These are phyloP conservation scores for Polia nebulosa DNA, from an alignment of 2,888 invertebrate genomes.

Conservation along the genomic window DNA sequence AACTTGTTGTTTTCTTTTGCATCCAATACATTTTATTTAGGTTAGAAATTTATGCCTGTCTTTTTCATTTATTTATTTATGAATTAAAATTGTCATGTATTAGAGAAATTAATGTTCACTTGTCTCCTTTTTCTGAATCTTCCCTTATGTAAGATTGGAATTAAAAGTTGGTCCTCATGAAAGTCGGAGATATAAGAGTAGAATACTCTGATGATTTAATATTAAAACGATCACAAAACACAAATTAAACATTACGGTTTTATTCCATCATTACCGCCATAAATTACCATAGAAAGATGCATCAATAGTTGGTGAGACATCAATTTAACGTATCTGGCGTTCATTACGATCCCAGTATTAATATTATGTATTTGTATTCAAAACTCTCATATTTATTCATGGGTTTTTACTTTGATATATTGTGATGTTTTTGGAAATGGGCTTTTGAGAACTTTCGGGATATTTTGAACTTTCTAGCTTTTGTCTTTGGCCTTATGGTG, in stretches of 20 bases:
- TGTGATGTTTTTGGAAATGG: constrained; percentile 40
- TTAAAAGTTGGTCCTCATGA: too few species aligned
- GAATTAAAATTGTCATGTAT: too few species aligned
- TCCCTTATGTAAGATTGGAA: too few species aligned
- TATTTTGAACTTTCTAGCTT: constrained; percentile 30
- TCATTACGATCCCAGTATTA: constrained; percentile 48
- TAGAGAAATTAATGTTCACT: too few species aligned
- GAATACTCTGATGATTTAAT: too few species aligned
- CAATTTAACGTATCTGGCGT: constrained; percentile 39
- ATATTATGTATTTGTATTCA: constrained; percentile 47
- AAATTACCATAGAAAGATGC: constrained; percentile 46
- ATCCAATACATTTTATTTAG: too few species aligned
- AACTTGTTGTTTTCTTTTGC: too few species aligned
- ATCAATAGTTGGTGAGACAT: constrained; percentile 43
- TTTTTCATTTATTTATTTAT: too few species aligned
- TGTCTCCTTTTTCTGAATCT: too few species aligned
- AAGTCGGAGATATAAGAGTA: too few species aligned
- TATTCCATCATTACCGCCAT: constrained; percentile 41
- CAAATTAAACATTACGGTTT: constrained; percentile 44
- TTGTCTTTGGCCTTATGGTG: too few species aligned
- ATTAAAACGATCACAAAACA: constrained; percentile 26
- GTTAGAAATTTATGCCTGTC: too few species aligned
- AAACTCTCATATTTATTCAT: constrained; percentile 65
- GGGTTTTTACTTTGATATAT: constrained; percentile 55
- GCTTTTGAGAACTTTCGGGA: constrained; percentile 1